Evolutionary conservation across 2,113 vertebrate genomes (phyloP), one percentile per base, ranked within the genome.

Genomic region (Donacobius atricapilla): DNA sequence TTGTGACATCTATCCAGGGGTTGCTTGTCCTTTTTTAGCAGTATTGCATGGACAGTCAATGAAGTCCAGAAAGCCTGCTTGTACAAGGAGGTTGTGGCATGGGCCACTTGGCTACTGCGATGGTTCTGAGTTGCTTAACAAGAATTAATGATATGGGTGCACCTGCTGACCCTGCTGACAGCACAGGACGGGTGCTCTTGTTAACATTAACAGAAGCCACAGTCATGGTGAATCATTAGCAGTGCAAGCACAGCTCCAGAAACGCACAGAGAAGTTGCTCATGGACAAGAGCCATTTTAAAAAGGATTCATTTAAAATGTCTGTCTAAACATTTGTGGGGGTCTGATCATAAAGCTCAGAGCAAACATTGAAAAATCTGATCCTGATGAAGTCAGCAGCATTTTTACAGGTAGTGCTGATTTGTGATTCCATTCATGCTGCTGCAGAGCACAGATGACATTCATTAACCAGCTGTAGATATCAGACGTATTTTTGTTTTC

Each of bases 51-150:
- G 68, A 11, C 35, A 53, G 15, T 21, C 33, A 25, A 0, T 56
- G 65, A 57, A 61, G 80, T 35, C 66, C 71, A 69, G 88, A 65
- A 65, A 40, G 31, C 8, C 31, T 84, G 44, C 48, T n/a, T 44
- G 30, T 40, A 13, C 30, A 13, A 12, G 20, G 39, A 82, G 44
- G 9, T 48, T 17, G 35, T 66, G 44, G 18, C 42, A 58, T 7
- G 9, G 9, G 35, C 44, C 1, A 0, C 22, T 64, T 47, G 72
- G 35, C 44, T 45, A 1, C 35, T 45, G 28, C 71, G 19, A 0
- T 11, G 10, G 14, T 44, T 90, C 22, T 31, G 35, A 51, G 37
- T 3, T 66, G 35, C 65, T 56, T 82, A 44, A 47, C 51, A 28
- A 18, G 33, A 65, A 30, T 56, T 56, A 44, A 48, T 40, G 22